Base-by-base conservation (phyloP, 2,888 invertebrate species). In the Adelognathus sp. region DNA sequence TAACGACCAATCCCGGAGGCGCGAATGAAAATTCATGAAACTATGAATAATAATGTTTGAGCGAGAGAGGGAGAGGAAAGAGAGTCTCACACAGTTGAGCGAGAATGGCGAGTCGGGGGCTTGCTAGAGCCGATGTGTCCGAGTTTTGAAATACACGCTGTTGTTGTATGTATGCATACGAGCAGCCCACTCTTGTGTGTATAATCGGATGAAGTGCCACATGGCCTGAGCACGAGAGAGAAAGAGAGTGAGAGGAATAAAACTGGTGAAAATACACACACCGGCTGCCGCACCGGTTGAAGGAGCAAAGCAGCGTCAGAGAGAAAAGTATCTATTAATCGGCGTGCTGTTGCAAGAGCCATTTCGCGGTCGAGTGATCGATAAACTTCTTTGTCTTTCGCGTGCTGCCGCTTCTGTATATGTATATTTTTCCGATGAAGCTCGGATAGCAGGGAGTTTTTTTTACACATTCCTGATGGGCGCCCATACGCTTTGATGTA, bases 11-110 rank as follows among this genome's bases (percentile, higher is more conserved):
- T 88, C 83, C 82, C 80, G 70, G 77, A 66, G 73, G 67, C 46
- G 75, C 69, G 78, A 69, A 87, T 88, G 86, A 89, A 89, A 90
- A 90, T 90, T 88, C 88, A 90, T 88, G 88, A 86, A 87, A 88
- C 85, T 86, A 89, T 88, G 88, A 90, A 90, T 90, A 89, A 86
- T 86, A 88, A 88, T 84, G 84, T 76, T 63, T 36, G 58, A 76
- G 76, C 36, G 67, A 73, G 58, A 64, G 52, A 60, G 24, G 9
- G 39, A 52, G 27, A 29, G 29, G 36, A 36, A 54, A 16, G 50
- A 44, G 46, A 39, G 14, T 18, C 44, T 70, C 24, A 27, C 29
- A 33, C 29, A 21, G 14, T 52, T 27, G 18, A 36, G 9, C 39
- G 54, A 36, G 4, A 18, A 9, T 44, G 66, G 60, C 36, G 41